Conservation (phyloP, 2,888 invertebrate species). For the Acanthosepion lycidas region DNA sequence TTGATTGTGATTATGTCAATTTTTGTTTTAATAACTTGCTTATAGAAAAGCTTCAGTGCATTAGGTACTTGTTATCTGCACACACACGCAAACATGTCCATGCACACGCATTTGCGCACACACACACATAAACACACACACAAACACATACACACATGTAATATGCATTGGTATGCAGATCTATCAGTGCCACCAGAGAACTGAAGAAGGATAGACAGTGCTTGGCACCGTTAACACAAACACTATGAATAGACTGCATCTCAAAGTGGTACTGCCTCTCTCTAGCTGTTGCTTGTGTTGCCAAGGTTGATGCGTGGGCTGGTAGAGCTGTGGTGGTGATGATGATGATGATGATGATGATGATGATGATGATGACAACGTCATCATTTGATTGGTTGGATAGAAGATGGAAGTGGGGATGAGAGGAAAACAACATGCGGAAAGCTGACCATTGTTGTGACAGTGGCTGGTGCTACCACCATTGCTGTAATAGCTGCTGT, state of each 20-base stretch:
- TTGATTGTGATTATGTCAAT: no score
- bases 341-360: neutral
- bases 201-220: neutral
- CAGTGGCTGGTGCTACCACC: no score
- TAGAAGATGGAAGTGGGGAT: neutral
- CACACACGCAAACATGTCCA: no score
- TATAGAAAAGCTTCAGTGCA: no score
- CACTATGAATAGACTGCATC: neutral
- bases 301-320: conserved; percentile 33
- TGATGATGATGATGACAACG: neutral
- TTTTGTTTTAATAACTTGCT: no score
- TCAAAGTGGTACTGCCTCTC: conserved; percentile 2
- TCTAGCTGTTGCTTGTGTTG: neutral
- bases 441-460: neutral
- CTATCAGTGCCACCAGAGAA: no score
- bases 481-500: no score
- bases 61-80: no score
- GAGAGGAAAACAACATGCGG: neutral
- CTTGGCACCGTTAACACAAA: neutral
- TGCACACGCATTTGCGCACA: no score
- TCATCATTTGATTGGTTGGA: neutral
- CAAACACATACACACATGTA: no score
- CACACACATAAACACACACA: no score
- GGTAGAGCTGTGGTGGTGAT: neutral
- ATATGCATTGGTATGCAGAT: no score